Conservation (phyloP, 1,140 invertebrate species). For the Plodia interpunctella region DNA sequence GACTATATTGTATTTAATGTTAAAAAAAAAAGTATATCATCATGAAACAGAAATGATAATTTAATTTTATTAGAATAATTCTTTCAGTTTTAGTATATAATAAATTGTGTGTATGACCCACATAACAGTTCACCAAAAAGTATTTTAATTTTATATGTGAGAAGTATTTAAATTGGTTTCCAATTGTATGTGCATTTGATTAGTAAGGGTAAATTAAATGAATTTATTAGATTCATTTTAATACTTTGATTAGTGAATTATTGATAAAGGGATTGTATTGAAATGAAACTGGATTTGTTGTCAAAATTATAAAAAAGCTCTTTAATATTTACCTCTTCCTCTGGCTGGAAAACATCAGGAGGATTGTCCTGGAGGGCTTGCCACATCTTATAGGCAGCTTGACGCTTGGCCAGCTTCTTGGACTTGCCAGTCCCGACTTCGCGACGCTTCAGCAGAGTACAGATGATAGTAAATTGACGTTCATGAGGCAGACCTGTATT, state of each 20-base stretch:
- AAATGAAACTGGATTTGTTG: no score
- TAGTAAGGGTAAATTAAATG: not conserved
- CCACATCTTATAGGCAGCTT: conserved; percentile 96
- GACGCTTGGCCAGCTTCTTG: conserved; percentile 96
- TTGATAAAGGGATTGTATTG: not conserved
- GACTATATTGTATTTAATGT: no score
- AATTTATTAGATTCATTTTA: not conserved
- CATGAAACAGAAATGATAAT: no score
- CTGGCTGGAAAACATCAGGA: conserved; percentile 79
- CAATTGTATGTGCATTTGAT: not conserved
- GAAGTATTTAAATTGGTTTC: not conserved
- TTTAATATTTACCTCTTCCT: conserved; percentile 74
- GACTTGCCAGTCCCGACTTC: conserved; percentile 93
- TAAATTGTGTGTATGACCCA: not conserved
- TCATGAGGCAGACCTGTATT: conserved; percentile 92
- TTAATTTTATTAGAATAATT: no score
- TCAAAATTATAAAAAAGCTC: not conserved
- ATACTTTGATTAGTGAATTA: not conserved
- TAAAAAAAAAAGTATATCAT: no score
- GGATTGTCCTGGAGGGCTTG: conserved; percentile 87
- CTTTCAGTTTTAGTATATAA: not conserved
- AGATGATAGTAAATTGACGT: conserved; percentile 94
- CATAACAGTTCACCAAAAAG: not conserved
- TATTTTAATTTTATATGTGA: conserved; percentile 6
- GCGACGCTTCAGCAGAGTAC: conserved; percentile 89